Evolutionary conservation across 2,888 invertebrate species (phyloP).

Genomic region (Andrena minutula): DNA sequence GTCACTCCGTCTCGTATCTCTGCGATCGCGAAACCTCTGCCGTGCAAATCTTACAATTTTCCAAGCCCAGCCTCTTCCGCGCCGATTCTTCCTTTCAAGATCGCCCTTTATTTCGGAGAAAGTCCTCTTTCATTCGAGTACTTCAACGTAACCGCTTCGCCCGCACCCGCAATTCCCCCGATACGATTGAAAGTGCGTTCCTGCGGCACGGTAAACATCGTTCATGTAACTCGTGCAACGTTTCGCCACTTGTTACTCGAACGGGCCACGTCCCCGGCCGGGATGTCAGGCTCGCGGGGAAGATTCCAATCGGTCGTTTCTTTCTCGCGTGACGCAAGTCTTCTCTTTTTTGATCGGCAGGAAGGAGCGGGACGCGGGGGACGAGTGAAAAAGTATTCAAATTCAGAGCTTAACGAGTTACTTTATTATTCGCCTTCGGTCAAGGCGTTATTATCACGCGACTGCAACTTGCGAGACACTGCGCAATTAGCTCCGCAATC

Average conservation of each 20-base stretch:
- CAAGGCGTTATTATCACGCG: neutral
- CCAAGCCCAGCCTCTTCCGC: too few species aligned
- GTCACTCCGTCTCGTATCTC: neutral
- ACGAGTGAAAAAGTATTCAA: slow-evolving; percentile 22
- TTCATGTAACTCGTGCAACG: slow-evolving; percentile 56
- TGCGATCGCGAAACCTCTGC: neutral
- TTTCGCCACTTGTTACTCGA: slow-evolving; percentile 67
- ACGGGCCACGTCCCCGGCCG: slow-evolving; percentile 60
- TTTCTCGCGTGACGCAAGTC: slow-evolving; percentile 45
- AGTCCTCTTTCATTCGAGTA: too few species aligned
- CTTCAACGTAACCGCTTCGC: too few species aligned
- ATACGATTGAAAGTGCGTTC: slow-evolving; percentile 25
- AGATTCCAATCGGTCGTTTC: slow-evolving; percentile 73
- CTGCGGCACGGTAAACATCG: slow-evolving; percentile 52
- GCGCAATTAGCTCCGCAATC: neutral
- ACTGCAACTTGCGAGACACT: neutral
- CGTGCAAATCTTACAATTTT: too few species aligned
- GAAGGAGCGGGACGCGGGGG: neutral
- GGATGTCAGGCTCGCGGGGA: slow-evolving; percentile 67
- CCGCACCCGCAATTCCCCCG: too few species aligned
- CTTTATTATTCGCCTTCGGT: slow-evolving; percentile 18
- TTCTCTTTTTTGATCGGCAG: slow-evolving; percentile 15
- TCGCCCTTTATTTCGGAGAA: too few species aligned
- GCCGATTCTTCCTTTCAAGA: too few species aligned
- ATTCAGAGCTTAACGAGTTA: slow-evolving; percentile 11